phyloP scores from a whole-genome alignment of 64 coral and sea anemone species.

The Porites australiensis region DNA sequence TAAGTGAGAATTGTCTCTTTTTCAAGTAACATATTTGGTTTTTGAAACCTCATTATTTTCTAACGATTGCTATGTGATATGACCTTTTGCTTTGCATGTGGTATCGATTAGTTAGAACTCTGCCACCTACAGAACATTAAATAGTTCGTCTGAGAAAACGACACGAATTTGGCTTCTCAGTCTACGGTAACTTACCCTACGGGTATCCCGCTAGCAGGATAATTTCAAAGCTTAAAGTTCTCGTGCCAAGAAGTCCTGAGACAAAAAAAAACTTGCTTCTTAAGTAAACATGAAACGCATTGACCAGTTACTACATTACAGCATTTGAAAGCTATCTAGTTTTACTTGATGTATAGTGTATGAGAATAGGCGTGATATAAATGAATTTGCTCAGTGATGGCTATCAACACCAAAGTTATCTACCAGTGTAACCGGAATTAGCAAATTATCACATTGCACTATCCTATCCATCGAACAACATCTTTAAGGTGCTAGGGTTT shows the following conservation, averaged over 20 bases:
- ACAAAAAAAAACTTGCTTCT: neutral
- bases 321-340: neutral
- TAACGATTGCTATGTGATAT: neutral
- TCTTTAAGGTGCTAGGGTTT: neutral
- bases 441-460: constrained; percentile 50
- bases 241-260: neutral
- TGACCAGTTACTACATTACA: no score
- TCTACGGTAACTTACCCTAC: neutral
- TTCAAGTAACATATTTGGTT: neutral
- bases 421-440: constrained; percentile 25
- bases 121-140: constrained; percentile 5
- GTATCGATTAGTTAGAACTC: neutral
- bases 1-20: neutral
- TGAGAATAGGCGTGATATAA: constrained; percentile 26
- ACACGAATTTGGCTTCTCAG: neutral
- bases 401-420: constrained; percentile 34
- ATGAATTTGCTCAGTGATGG: neutral
- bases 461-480: neutral
- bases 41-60: constrained; percentile 19
- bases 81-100: constrained; percentile 21
- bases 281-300: no score
- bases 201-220: neutral
- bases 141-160: neutral
- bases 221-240: neutral
- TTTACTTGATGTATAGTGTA: neutral